Evolutionary conservation across 2,888 invertebrate genomes (phyloP), one percentile per base, ranked within the genome.

Genomic region (Dugesia japonica): DNA sequence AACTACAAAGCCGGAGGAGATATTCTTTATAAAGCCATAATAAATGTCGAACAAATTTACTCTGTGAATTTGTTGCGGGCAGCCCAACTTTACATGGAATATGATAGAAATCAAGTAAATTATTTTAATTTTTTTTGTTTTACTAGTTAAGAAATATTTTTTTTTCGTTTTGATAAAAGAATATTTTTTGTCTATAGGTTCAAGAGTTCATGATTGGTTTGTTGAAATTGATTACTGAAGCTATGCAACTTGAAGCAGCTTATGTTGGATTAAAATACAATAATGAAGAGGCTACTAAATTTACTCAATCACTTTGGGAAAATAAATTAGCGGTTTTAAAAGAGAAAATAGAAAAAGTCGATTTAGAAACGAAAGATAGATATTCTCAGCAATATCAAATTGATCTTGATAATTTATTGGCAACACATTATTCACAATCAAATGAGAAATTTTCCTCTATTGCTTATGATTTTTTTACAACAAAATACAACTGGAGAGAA

Each of bases 261-360:
- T 75, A 75, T 28, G 75, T 75, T 20, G 56, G 7, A 4, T 56
- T 75, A 1, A 75, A 75, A 56, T 75, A 75, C 23, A 71, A 75
- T 26, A 56, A 27, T 23, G 71, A 26, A 15, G 75, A 75, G 13
- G 42, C 75, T 1, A 26, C 42, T 23, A 23, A 75, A 20, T 75
- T 75, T 56, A 71, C 56, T 20, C 26, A 75, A 20, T 75, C 75
- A 15, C 26, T 75, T 20, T 75, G 75, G 75, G 71, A 23, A 26
- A 75, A 75, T 4, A 75, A 75, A 23, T 23, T 75, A 56, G 26
- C 71, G 15, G 75, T 75, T 26, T 31, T 75, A 23, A 75, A 75
- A 71, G 42, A 75, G 23, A 75, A 75, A 75, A 72, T 75, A 56
- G 75, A 75, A 42, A 7, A 38, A 42, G 56, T 75, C 23, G 75